phyloP scores from a whole-genome alignment of 1,140 invertebrate genomes.

The Drosophila nigrodunni region DNA sequence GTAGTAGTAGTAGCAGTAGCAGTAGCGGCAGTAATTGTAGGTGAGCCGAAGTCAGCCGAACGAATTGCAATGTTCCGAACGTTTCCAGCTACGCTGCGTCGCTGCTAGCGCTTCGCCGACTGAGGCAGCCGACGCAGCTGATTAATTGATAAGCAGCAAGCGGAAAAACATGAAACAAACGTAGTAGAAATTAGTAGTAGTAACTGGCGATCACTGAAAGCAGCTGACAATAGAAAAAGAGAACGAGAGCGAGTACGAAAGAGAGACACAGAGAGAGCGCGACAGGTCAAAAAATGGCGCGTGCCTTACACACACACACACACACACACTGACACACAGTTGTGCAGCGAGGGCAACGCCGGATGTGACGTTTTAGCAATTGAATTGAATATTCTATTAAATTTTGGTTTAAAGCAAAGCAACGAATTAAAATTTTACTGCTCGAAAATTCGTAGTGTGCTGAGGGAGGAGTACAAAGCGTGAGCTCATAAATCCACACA shows the following conservation, averaged over 20 bases:
- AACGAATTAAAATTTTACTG: conserved; percentile 48
- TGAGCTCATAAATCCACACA: conserved; percentile 7
- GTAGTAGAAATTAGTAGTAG: conserved; percentile 21
- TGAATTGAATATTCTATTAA: conserved; percentile 17
- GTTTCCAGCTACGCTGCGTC: neutral
- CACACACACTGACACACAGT: conserved; percentile 13
- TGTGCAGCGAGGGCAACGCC: conserved; percentile 10
- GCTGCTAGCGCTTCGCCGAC: conserved; percentile 18
- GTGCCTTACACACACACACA: conserved; percentile 24
- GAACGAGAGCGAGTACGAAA: neutral
- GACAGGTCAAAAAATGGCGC: conserved; percentile 27
- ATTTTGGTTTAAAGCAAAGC: neutral
- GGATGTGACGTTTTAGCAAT: conserved; percentile 57
- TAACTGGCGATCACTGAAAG: conserved; percentile 3
- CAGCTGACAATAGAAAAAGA: neutral
- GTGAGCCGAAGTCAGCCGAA: conserved; percentile 37
- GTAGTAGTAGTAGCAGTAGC: conserved; percentile 4
- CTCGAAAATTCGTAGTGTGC: neutral
- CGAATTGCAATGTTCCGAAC: conserved; percentile 52
- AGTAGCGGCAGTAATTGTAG: conserved; percentile 6
- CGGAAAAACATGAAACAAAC: conserved; percentile 45
- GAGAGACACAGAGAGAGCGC: neutral
- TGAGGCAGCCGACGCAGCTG: conserved; percentile 34
- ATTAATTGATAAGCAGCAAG: conserved; percentile 67
- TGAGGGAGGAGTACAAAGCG: neutral